These are phyloP conservation scores for Manis pentadactyla DNA, from an alignment of 2,797 vertebrate genomes.

Conservation along the genomic window DNA sequence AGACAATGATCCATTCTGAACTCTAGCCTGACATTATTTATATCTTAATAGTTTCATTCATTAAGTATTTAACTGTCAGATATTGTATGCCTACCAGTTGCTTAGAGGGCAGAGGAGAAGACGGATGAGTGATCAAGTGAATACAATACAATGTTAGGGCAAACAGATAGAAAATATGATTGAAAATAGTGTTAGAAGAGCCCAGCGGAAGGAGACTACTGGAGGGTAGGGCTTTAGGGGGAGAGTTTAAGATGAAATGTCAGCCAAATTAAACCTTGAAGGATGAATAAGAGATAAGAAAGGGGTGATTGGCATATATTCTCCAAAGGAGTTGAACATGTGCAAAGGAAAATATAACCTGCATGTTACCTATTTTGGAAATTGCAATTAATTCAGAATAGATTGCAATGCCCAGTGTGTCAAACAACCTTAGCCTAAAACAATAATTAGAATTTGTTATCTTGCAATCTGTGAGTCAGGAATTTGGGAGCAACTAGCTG, in stretches of 20 bases:
- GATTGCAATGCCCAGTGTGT: background rate
- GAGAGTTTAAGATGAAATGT: background rate
- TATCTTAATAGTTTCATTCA: background rate
- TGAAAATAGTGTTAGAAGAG: constrained; percentile 32
- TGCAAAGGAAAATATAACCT: background rate
- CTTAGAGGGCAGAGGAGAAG: background rate
- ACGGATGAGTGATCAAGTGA: background rate
- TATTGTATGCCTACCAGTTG: background rate
- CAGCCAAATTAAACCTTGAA: background rate
- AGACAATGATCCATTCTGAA: background rate
- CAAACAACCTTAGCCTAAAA: background rate
- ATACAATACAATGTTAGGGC: background rate
- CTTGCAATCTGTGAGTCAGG: background rate
- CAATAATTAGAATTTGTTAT: background rate
- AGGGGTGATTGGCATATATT: background rate
- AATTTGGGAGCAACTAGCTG: background rate
- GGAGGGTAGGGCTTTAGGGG: background rate
- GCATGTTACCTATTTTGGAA: background rate
- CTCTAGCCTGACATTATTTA: background rate
- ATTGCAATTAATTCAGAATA: background rate
- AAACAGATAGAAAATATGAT: background rate
- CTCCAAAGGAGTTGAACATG: background rate
- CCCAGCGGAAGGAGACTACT: background rate
- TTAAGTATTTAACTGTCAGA: background rate
- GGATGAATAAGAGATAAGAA: background rate